Conservation (phyloP, 2,888 invertebrate species). For the Morpho achilles region DNA sequence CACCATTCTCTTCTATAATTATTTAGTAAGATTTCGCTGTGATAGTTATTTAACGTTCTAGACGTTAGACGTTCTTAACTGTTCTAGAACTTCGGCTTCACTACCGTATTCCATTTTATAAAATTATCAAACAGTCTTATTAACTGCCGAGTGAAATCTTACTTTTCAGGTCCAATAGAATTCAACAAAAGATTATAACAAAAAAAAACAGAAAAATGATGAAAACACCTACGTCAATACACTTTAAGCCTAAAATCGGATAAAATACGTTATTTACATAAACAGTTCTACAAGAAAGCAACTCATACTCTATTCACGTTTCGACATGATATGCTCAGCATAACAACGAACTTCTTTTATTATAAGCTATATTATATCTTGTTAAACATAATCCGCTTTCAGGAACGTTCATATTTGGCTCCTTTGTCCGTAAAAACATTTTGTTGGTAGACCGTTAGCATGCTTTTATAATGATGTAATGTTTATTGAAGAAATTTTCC, state of each 20-base stretch:
- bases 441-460: neutral
- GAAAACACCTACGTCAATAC: neutral
- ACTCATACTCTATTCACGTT: slow-evolving; percentile 5
- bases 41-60: no score
- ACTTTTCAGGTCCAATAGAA: no score
- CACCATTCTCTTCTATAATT: no score
- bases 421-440: slow-evolving; percentile 8
- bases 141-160: no score
- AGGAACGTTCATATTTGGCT: slow-evolving; percentile 4
- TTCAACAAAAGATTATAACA: no score
- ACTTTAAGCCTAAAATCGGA: neutral
- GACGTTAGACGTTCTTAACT: no score
- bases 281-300: slow-evolving; percentile 1
- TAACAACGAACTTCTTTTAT: neutral
- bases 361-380: slow-evolving; percentile 4
- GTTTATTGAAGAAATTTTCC: no score
- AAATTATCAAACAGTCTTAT: no score
- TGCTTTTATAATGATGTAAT: neutral
- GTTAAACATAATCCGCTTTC: slow-evolving; percentile 4
- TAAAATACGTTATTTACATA: neutral
- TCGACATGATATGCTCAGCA: slow-evolving; percentile 4
- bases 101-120: no score
- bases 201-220: neutral
- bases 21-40: no score
- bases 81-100: no score